phyloP scores from a whole-genome alignment of 2,888 invertebrate species.

The Drosophila infuscata region DNA sequence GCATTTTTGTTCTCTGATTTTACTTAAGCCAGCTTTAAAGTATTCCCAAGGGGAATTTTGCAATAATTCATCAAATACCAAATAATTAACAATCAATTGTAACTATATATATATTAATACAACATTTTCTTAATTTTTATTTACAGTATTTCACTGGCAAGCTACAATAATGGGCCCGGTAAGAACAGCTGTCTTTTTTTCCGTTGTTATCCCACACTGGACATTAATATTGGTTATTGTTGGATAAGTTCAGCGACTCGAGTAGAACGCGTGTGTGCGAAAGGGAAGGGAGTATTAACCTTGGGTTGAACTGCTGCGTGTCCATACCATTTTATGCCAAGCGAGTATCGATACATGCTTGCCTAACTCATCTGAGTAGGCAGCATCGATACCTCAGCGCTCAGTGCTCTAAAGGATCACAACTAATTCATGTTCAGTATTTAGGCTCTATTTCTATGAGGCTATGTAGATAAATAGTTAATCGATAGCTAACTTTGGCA shows the following conservation, averaged over 20 bases:
- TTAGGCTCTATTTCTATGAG: neutral
- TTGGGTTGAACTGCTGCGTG: neutral
- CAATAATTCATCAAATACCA: neutral
- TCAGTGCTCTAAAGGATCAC: neutral
- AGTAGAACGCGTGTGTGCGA: neutral
- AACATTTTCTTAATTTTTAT: constrained; percentile 71
- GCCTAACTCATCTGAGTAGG: neutral
- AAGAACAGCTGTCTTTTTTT: constrained; percentile 49
- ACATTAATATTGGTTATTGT: constrained; percentile 8
- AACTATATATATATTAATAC: constrained; percentile 33
- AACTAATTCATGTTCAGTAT: neutral
- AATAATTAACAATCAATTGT: constrained; percentile 1
- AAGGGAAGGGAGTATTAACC: constrained; percentile 3
- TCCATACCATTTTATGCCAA: neutral
- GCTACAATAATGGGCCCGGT: constrained; percentile 99
- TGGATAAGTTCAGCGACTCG: constrained; percentile 7
- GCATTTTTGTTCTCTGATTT: constrained; percentile 1
- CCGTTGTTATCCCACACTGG: neutral
- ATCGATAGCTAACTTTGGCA: neutral
- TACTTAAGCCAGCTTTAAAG: neutral
- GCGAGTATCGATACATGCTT: neutral
- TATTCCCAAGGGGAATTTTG: neutral
- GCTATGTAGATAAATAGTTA: neutral
- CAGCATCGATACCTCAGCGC: neutral
- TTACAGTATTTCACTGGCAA: constrained; percentile 99